These are phyloP conservation scores for Lumbricus terrestris DNA, from an alignment of 2,888 invertebrate genomes.

Conservation along the genomic window DNA sequence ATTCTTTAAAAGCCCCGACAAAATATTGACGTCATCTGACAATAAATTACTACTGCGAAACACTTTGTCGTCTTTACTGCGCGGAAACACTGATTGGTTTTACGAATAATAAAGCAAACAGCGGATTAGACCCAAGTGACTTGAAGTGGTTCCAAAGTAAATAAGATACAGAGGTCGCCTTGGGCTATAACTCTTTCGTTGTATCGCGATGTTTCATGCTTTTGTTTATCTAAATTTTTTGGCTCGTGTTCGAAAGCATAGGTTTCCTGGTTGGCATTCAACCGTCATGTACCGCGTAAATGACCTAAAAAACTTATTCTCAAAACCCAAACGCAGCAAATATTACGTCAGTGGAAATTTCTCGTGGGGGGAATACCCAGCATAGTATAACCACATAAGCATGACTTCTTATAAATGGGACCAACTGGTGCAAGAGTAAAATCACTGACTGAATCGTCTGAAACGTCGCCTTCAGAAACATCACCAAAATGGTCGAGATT, in stretches of 20 bases:
- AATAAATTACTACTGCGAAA: neutral
- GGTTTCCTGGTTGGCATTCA: too few relatives aligned
- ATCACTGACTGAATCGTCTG: neutral
- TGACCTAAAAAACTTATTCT: too few relatives aligned
- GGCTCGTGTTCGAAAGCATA: too few relatives aligned
- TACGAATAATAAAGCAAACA: neutral
- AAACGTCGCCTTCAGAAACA: neutral
- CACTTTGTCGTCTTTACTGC: neutral
- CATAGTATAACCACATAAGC: neutral
- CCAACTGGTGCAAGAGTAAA: neutral
- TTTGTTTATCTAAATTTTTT: neutral
- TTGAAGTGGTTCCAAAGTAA: neutral
- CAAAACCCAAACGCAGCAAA: too few relatives aligned
- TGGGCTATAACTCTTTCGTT: too few relatives aligned
- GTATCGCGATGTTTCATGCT: neutral
- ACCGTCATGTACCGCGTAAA: too few relatives aligned
- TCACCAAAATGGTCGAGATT: neutral
- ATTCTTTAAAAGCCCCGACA: too few relatives aligned
- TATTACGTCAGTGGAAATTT: too few relatives aligned
- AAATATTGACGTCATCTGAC: neutral
- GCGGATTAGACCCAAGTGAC: neutral
- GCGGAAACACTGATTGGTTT: neutral
- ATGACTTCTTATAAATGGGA: neutral
- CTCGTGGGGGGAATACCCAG: too few relatives aligned
- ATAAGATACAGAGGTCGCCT: neutral